phyloP scores from a whole-genome alignment of 2,888 invertebrate species.

The Dasypogon diadema region DNA sequence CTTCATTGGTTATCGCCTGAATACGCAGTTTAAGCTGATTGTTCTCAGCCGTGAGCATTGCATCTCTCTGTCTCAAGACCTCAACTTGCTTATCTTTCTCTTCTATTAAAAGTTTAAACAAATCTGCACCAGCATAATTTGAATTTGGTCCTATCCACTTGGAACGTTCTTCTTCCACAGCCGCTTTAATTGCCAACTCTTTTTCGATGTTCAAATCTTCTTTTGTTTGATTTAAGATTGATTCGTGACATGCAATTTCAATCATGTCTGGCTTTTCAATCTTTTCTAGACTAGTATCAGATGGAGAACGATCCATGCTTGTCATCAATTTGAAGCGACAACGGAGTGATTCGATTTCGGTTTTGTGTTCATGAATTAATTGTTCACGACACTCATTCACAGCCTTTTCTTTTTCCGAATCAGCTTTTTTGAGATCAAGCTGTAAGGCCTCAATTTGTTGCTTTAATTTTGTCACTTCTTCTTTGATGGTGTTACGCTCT shows the following conservation, averaged over 20 bases:
- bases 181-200: slow-evolving; percentile 70
- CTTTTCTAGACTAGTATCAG: slow-evolving; percentile 82
- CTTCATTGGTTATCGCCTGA: slow-evolving; percentile 76
- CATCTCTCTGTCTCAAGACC: slow-evolving; percentile 74
- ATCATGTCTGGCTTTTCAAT: slow-evolving; percentile 77
- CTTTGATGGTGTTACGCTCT: slow-evolving; percentile 66
- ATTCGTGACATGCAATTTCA: slow-evolving; percentile 75
- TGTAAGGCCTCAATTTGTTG: slow-evolving; percentile 69
- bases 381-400: slow-evolving; percentile 78
- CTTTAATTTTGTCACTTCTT: slow-evolving; percentile 66
- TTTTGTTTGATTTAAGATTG: slow-evolving; percentile 76
- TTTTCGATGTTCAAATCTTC: slow-evolving; percentile 76
- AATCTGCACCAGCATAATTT: slow-evolving; percentile 72
- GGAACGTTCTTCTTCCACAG: slow-evolving; percentile 70
- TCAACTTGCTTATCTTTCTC: slow-evolving; percentile 82
- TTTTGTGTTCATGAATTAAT: slow-evolving; percentile 79
- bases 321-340: slow-evolving; percentile 82
- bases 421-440: slow-evolving; percentile 60
- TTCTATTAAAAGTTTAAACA: slow-evolving; percentile 74
- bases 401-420: slow-evolving; percentile 70
- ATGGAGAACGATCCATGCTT: slow-evolving; percentile 81
- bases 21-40: slow-evolving; percentile 77
- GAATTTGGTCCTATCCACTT: slow-evolving; percentile 63
- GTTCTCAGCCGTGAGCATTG: slow-evolving; percentile 74
- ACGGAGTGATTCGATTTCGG: slow-evolving; percentile 81